phyloP scores from a whole-genome alignment of 2,888 invertebrate species.

The Cryptocheilus praepositus region DNA sequence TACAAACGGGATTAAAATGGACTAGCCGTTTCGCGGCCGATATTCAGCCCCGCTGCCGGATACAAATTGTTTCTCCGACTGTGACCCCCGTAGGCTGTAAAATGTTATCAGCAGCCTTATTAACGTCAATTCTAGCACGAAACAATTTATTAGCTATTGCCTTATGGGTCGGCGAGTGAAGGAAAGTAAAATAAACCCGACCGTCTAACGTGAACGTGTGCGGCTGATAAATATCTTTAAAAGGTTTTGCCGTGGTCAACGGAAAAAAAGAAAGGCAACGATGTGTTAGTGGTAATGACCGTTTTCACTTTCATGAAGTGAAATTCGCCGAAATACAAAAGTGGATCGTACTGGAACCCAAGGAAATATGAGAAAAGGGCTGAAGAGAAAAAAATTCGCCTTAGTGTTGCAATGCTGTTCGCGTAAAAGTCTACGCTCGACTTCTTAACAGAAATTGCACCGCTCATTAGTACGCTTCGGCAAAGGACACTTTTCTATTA shows the following conservation, averaged over 20 bases:
- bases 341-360: no score
- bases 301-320: slow-evolving; percentile 1
- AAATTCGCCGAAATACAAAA: slow-evolving; percentile 15
- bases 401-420: slow-evolving; percentile 7
- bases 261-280: background rate
- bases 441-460: background rate
- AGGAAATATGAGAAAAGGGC: slow-evolving; percentile 42
- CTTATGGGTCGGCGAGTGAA: slow-evolving; percentile 35
- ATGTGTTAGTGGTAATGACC: background rate
- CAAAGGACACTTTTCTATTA: slow-evolving; percentile 9
- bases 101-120: no score
- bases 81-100: slow-evolving; percentile 19
- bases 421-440: slow-evolving; percentile 20
- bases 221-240: background rate
- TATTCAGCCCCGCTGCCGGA: background rate
- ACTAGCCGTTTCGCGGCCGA: background rate
- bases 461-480: background rate
- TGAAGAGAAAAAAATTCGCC: slow-evolving; percentile 16
- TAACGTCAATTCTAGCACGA: no score
- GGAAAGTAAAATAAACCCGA: slow-evolving; percentile 22
- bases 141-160: background rate
- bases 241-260: background rate
- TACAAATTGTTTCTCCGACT: slow-evolving; percentile 4
- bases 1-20: background rate
- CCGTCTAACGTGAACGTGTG: background rate